Base-by-base conservation (phyloP, 1,140 invertebrate species). In the Polypedilum vanderplanki region DNA sequence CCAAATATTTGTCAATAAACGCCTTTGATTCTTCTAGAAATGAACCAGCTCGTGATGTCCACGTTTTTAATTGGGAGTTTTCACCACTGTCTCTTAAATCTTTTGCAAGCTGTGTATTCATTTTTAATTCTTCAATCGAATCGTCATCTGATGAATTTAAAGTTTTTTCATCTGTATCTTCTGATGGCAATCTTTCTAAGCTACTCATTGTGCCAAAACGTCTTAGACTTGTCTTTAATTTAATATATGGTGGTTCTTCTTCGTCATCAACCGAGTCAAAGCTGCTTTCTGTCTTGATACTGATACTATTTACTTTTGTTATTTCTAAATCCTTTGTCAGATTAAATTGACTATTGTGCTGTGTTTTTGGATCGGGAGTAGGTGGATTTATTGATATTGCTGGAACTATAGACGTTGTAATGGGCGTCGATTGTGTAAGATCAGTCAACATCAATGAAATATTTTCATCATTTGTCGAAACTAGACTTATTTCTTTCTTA, bases 191-290 rank as follows among this genome's bases (percentile, higher is more conserved):
- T 76, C 87, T 85, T 81, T 90, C 91, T 70, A 93, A 81, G 78
- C 91, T 93, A 75, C 90, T 92, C 85, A 93, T 88, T 7, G 92
- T 93, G 7, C 91, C 92, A 78, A 85, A 88, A 64, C 88, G 80
- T 77, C 87, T 81, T 22, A 90, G 79, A 4, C 86, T 85, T 79
- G 79, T 81, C 75, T 80, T 85, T 77, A 87, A 82, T 7, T 85
- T 85, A 20, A 85, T 77, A 77, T 87, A 87, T 0, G 86, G 86
- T 17, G 85, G 86, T 75, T 87, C 86, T 79, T 87, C 86, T 67
- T 84, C 84, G 79, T 84, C 65, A 76, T 87, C 86, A 10, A 84
- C 85, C 7, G 85, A 86, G 64, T 85, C 83, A 18, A 70, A 70
- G 20, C 65, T 70, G 18, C 65, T 70, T 20, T 70, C 65, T 20